Conservation (phyloP, 2,797 vertebrate genomes). For the Amazonetta brasiliensis region DNA sequence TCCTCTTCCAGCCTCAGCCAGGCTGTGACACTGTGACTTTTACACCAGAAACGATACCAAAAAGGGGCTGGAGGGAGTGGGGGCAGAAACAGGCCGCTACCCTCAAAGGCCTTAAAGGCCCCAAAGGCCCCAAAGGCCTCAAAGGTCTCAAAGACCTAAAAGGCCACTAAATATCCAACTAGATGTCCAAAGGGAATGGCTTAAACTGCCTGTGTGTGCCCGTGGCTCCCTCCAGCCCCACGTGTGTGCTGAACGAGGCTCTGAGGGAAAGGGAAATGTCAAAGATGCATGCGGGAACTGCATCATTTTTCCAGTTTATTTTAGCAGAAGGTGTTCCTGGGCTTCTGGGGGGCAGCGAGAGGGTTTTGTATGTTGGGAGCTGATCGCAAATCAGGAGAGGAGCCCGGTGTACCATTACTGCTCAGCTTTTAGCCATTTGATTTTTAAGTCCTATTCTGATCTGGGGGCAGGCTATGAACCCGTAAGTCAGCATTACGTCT, state of each 20-base stretch:
- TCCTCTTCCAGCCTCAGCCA: not conserved
- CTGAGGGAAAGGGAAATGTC: not conserved
- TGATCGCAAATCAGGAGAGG: not conserved
- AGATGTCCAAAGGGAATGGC: not conserved
- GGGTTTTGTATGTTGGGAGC: not conserved
- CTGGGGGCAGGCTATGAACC: accelerated
- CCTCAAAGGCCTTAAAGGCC: too few relatives aligned
- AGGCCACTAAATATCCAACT: too few relatives aligned
- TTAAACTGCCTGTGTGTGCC: not conserved
- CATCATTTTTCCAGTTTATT: not conserved
- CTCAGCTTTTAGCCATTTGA: not conserved
- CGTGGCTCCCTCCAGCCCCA: not conserved
- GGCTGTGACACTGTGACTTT: not conserved
- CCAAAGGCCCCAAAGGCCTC: not conserved
- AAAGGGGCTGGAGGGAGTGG: not conserved
- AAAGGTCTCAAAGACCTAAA: not conserved
- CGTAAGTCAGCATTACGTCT: not conserved
- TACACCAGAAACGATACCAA: not conserved
- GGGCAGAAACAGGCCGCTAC: not conserved
- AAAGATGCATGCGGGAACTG: not conserved
- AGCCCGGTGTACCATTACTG: not conserved
- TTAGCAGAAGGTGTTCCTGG: not conserved
- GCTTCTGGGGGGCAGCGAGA: not conserved
- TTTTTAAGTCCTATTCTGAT: not conserved
- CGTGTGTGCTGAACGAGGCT: not conserved